These are phyloP conservation scores for Sebastes nivosus DNA, from an alignment of 2,797 vertebrate species.

Conservation along the genomic window DNA sequence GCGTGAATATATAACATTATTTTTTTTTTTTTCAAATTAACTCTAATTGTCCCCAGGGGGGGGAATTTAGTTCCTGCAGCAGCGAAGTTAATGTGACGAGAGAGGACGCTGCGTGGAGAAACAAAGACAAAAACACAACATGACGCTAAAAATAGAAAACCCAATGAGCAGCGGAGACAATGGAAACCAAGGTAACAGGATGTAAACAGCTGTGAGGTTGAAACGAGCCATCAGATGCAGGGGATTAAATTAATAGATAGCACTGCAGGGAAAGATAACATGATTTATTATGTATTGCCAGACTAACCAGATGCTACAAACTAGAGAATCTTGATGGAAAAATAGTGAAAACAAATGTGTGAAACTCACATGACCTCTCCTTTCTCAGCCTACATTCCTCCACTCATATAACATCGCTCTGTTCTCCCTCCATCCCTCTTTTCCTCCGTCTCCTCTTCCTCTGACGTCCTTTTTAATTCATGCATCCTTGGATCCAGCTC, in stretches of 20 bases:
- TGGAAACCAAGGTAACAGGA: not conserved
- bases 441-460: not conserved
- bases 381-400: slow-evolving; percentile 17
- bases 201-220: not conserved
- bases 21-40: not conserved
- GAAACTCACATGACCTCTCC: slow-evolving; percentile 8
- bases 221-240: not conserved
- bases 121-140: not conserved
- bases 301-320: not conserved
- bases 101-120: not conserved
- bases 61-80: not conserved
- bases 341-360: not conserved
- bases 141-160: slow-evolving; percentile 23
- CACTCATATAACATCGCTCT: not conserved
- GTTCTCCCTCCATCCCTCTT: not conserved
- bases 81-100: not conserved
- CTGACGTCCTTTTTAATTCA: slow-evolving; percentile 29
- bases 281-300: not conserved
- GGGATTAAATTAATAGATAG: not conserved
- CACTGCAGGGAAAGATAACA: not conserved
- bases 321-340: not conserved
- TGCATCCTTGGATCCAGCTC: slow-evolving; percentile 33
- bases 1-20: not conserved
- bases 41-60: not conserved
- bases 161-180: not conserved